A percentile compares a stretch with the other conserved stretches of the same genome.
phyloP scores from a whole-genome alignment of 2,797 vertebrate genomes.

The Choloepus didactylus region DNA sequence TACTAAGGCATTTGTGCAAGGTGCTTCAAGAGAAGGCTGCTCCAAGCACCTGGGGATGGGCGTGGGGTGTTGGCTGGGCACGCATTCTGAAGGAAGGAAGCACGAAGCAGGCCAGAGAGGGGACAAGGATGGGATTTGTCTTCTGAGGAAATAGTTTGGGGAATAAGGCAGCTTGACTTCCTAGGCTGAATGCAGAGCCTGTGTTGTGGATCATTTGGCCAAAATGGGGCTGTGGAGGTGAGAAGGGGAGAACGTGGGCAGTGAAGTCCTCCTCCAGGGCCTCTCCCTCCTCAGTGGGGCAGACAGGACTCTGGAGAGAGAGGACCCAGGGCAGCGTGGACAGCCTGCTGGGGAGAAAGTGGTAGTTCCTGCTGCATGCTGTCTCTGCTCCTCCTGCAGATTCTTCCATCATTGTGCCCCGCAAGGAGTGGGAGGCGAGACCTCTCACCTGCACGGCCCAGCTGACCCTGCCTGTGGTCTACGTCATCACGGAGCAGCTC shows the following conservation, averaged over 20 bases:
- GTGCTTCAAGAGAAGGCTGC: not conserved
- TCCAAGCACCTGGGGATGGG: not conserved
- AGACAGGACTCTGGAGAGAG: too few relatives aligned
- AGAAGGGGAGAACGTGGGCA: too few relatives aligned
- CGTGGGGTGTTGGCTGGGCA: fast-evolving
- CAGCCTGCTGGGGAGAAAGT: fast-evolving
- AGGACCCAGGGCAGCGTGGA: not conserved
- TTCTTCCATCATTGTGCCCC: constrained; percentile 81
- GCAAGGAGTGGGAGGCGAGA: constrained; percentile 87
- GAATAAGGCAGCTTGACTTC: not conserved
- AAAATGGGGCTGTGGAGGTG: too few relatives aligned
- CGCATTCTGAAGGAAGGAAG: not conserved
- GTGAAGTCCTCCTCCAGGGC: too few relatives aligned
- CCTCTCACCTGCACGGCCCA: constrained; percentile 77
- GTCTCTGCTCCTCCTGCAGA: constrained; percentile 22
- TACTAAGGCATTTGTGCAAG: not conserved
- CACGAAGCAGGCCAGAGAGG: not conserved
- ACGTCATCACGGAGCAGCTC: constrained; percentile 89
- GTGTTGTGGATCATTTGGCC: not conserved
- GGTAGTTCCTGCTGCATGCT: not conserved
- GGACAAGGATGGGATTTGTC: too few relatives aligned
- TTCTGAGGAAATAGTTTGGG: not conserved
- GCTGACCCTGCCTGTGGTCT: constrained; percentile 78
- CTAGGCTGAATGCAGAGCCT: not conserved
- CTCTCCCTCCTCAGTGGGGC: not conserved